Evolutionary conservation across 2,113 vertebrate genomes (phyloP), one percentile per base, ranked within the genome.

Genomic region (Alligator mississippiensis): DNA sequence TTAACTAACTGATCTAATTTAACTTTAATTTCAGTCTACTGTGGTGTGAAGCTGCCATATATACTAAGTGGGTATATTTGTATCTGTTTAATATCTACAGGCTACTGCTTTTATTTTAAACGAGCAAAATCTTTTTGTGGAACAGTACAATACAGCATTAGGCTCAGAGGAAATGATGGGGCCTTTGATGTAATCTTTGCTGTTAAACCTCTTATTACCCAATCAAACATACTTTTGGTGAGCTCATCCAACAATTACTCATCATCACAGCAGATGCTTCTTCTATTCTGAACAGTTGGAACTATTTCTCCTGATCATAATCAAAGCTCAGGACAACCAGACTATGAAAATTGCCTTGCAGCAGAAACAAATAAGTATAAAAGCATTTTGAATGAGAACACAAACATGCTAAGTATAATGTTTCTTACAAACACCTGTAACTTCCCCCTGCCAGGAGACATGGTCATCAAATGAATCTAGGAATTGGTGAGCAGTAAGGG

Each of bases 341-440:
- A 27, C 17, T 11, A 11, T 11, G 76, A 21, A 77, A 88, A 72
- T 1, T 55, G 6, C 9, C 86, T 10, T 21, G 7, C 74, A 74
- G 77, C 3, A 75, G 38, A 78, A 68, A 55, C 12, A 27, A n/a
- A 30, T 2, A 8, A 0, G 0, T 62, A 15, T 38, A 2, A 3
- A 8, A 27, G 34, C 11, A 38, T 21, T 80, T 72, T 24, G 3
- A 59, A 61, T 15, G 12, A 55, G 25, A 57, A 6, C 24, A n/a
- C 68, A 47, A 38, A 19, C 62, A 34, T 68, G 2, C 6, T 14
- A 19, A 4, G 6, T 27, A 3, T 10, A 61, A 22, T 62, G 54
- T 66, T 10, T 24, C 81, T 77, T 30, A 34, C 8, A 19, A 38
- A 12, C 2, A 3, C 54, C 54, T 61, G 21, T 16, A 61, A 6